Percentiles rank a stretch among this genome's conserved stretches.
These are phyloP conservation scores for Patella ulyssiponensis DNA, from an alignment of 2,888 invertebrate species.

Conservation along the genomic window DNA sequence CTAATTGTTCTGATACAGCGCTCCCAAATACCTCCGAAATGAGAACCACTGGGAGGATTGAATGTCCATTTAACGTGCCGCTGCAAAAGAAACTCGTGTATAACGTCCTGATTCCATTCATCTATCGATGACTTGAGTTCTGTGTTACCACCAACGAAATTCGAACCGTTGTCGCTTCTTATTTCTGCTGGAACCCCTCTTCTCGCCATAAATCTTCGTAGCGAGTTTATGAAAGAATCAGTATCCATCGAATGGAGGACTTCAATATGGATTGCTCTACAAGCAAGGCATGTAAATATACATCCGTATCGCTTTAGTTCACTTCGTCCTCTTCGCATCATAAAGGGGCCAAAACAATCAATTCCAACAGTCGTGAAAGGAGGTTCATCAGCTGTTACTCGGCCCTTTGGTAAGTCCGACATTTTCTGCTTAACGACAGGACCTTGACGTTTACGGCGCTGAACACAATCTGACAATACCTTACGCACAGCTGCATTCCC, in stretches of 20 bases:
- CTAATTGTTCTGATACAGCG: conserved; percentile 14
- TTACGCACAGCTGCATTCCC: too few relatives aligned
- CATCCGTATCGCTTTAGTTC: conserved; percentile 34
- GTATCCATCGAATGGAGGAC: conserved; percentile 21
- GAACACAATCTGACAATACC: too few relatives aligned
- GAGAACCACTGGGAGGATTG: conserved; percentile 39
- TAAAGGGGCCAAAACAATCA: conserved; percentile 38
- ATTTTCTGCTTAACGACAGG: conserved; percentile 21
- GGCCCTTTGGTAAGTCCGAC: conserved; percentile 31
- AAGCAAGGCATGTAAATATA: conserved; percentile 35
- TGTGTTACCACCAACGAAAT: conserved; percentile 24
- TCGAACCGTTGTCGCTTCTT: conserved; percentile 29
- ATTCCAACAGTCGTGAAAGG: conserved; percentile 38
- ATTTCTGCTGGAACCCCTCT: conserved; percentile 20
- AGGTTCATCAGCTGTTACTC: conserved; percentile 26
- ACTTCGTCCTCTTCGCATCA: conserved; percentile 25
- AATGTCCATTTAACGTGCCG: conserved; percentile 28
- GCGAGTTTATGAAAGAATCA: too few relatives aligned
- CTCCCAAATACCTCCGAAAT: conserved; percentile 39
- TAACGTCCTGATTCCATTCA: not conserved
- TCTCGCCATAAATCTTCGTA: conserved; percentile 24
- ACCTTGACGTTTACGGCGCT: too few relatives aligned
- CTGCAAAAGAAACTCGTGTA: conserved; percentile 18
- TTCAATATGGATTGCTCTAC: conserved; percentile 31
- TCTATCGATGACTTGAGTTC: conserved; percentile 10